A percentile compares a stretch with the other conserved stretches of the same genome.
Evolutionary conservation across 2,113 vertebrate genomes (phyloP).

Genomic region (Columba janthina): DNA sequence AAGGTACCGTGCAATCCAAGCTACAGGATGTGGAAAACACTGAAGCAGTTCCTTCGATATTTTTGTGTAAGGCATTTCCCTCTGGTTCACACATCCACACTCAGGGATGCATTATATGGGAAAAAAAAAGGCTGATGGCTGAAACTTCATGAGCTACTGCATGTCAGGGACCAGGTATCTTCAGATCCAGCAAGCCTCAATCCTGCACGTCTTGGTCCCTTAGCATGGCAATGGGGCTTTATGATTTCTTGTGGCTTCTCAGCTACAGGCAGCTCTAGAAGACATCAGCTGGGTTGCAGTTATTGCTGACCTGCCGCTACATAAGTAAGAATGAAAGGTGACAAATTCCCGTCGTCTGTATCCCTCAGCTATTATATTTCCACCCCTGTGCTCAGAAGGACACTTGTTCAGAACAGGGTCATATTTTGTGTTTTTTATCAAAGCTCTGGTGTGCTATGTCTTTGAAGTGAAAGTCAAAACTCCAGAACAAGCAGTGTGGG

Average conservation of each 20-base stretch:
- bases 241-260: neutral
- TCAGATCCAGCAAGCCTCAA: neutral
- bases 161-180: neutral
- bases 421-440: neutral
- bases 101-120: neutral
- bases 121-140: neutral
- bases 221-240: neutral
- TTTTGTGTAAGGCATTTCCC: neutral
- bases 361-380: neutral
- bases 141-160: neutral
- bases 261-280: neutral
- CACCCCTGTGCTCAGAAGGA: neutral
- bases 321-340: neutral
- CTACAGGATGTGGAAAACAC: neutral
- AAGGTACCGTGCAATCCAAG: neutral
- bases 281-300: neutral
- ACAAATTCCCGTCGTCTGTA: neutral
- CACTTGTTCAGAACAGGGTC: neutral
- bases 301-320: neutral
- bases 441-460: neutral
- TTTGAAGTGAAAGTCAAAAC: slow-evolving; percentile 10
- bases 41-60: neutral
- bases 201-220: neutral
- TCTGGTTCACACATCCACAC: neutral
- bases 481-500: neutral